Conservation (phyloP, 2,797 vertebrate species). For the Linurgus olivaceus region DNA sequence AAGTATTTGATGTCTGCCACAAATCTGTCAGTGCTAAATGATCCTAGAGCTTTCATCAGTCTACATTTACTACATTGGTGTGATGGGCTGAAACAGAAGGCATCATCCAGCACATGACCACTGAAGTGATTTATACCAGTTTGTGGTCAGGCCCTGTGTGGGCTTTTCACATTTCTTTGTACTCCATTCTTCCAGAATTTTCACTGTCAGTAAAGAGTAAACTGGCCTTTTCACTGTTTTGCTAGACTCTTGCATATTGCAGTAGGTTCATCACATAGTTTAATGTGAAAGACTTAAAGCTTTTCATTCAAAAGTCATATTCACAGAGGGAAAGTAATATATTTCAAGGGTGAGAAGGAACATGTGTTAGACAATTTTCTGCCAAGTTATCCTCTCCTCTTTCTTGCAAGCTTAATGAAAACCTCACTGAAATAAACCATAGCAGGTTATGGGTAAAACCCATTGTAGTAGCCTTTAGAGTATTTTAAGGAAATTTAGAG, state of each 20-base stretch:
- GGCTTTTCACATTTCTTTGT: neutral
- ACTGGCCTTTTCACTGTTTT: neutral
- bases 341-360: neutral
- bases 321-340: neutral
- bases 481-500: neutral
- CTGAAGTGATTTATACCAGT: neutral
- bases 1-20: neutral
- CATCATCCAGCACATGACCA: neutral
- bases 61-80: neutral
- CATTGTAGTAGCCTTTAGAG: neutral
- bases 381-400: neutral
- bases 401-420: constrained; percentile 1
- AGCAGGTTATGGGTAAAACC: neutral
- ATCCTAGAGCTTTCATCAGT: neutral
- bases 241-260: neutral
- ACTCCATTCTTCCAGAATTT: neutral
- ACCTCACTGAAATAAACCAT: neutral
- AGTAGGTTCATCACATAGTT: neutral
- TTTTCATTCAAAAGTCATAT: neutral
- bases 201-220: neutral
- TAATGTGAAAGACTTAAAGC: neutral
- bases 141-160: neutral
- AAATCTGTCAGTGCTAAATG: neutral
- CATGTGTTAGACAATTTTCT: neutral
- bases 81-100: neutral